Conservation (phyloP, 1,140 invertebrate genomes). For the Periplaneta americana region DNA sequence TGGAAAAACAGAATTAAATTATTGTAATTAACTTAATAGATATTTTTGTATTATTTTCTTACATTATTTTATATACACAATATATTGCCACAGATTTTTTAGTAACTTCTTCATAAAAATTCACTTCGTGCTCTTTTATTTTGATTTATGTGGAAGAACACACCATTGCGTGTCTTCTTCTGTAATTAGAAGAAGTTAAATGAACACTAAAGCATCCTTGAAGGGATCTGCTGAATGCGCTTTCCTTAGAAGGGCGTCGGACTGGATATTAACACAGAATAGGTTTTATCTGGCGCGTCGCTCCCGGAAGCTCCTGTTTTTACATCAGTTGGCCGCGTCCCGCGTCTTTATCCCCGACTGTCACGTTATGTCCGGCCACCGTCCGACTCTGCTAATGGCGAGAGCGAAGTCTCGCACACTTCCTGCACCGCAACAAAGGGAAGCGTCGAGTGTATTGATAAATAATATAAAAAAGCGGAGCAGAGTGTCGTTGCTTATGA, state of each 20-base stretch:
- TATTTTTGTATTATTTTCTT: too few species aligned
- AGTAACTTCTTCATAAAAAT: too few species aligned
- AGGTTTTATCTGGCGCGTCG: background rate
- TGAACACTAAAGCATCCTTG: too few species aligned
- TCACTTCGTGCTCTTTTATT: too few species aligned
- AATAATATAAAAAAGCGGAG: background rate
- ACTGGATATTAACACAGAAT: background rate
- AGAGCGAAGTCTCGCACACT: background rate
- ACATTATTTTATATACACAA: too few species aligned
- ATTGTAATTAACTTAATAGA: too few species aligned
- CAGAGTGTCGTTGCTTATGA: background rate
- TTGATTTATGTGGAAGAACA: too few species aligned
- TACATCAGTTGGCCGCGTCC: background rate
- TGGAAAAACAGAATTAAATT: too few species aligned
- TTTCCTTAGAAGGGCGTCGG: background rate
- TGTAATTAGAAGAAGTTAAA: background rate
- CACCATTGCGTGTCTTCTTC: too few species aligned
- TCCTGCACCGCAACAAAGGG: background rate
- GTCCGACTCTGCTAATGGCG: background rate
- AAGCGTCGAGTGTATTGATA: background rate
- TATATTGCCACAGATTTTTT: too few species aligned
- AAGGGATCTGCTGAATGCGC: background rate
- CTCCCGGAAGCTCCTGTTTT: background rate
- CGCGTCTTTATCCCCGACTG: background rate
- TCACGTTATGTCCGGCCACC: background rate